These are phyloP conservation scores for Cyanoderma ruficeps DNA, from an alignment of 2,113 vertebrate species.

Conservation along the genomic window DNA sequence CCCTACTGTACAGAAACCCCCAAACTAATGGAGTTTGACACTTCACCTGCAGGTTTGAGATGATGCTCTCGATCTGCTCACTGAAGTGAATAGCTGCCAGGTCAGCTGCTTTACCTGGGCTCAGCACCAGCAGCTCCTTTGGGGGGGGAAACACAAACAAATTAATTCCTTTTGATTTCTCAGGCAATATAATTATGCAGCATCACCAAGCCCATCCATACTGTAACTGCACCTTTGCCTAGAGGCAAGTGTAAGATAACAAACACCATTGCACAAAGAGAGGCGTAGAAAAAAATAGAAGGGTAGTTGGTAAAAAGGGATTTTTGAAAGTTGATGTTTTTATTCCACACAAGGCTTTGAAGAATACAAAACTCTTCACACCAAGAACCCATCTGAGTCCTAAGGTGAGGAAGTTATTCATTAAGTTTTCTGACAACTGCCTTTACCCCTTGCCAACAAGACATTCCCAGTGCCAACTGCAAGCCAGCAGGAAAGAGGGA, in stretches of 20 bases:
- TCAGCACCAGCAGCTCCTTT: conserved; percentile 87
- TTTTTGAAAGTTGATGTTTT: not conserved
- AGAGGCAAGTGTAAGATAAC: not conserved
- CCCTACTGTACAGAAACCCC: not conserved
- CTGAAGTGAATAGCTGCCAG: conserved; percentile 86
- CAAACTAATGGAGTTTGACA: not conserved
- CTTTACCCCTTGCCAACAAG: not conserved
- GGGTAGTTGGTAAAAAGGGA: not conserved
- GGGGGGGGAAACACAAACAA: conserved; percentile 9
- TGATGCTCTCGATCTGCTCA: conserved; percentile 81
- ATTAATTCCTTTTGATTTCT: not conserved
- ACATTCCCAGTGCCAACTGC: not conserved
- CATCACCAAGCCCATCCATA: fast-evolving
- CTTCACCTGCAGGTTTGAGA: conserved; percentile 85
- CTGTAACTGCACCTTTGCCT: not conserved
- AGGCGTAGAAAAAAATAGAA: not conserved
- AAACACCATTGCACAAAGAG: not conserved
- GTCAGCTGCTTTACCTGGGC: conserved; percentile 89
- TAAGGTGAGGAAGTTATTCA: not conserved
- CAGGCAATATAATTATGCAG: not conserved
- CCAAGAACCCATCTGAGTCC: not conserved
- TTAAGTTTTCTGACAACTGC: not conserved
- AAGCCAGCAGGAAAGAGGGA: not conserved
- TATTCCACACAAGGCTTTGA: not conserved
- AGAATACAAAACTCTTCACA: not conserved